Evolutionary conservation across 2,797 vertebrate species (phyloP), one percentile per base, ranked within the genome.

Genomic region (Lophotriccus pileatus): DNA sequence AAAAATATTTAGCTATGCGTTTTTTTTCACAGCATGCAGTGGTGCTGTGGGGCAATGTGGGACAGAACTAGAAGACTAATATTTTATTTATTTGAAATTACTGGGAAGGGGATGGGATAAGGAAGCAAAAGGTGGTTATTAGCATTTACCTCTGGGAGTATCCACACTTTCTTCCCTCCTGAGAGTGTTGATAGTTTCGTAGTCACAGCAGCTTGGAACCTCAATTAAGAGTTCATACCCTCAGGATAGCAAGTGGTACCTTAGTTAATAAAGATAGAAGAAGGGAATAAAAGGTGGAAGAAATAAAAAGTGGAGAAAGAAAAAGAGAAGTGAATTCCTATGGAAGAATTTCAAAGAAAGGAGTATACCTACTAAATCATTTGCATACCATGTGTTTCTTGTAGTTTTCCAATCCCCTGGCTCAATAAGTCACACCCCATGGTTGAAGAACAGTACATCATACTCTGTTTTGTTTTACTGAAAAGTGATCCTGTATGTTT

Each of bases 191-290:
- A 27, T 70, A 32, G 52, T 75, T 89, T 62, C 55, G 34, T 89
- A 87, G 76, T 84, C 53, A 80, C 28, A 86, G 79, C 63, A 75
- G 41, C 46, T 41, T 95, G 86, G 60, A 92, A 89, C 25, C n/a
- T 60, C 73, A 47, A 1, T 90, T 93, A 73, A 63, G 72, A 66
- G 67, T 94, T 96, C 3, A 3, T 84, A 78, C 69, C 47, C 52
- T 78, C 52, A 69, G 79, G 73, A 70, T 6, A 50, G 59, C 63
- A 87, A 81, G 62, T 19, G 36, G 39, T 39, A 85, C 25, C 14
- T 87, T 76, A 84, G 41, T 94, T 95, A 89, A 89, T 90, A 91
- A 92, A 73, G 75, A 21, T 67, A 55, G 66, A 55, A 77, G 34
- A 47, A 55, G n/a, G 39, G 21, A 79, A 82, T 90, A 68, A 89